Conservation (phyloP, 2,888 invertebrate species). For the Acleris holmiana region DNA sequence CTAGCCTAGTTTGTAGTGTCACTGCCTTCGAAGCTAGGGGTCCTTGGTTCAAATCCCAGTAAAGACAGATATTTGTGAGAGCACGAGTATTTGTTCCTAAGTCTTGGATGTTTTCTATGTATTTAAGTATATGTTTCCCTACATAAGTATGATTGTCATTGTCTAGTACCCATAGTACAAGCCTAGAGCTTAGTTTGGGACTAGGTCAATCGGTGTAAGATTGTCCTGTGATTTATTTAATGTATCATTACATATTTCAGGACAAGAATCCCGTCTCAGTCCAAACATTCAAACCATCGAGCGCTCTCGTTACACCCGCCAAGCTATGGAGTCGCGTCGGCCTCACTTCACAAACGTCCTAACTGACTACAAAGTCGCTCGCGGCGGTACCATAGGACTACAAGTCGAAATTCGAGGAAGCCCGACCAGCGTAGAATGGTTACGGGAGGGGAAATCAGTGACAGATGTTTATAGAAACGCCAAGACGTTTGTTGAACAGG, state of each 20-base stretch:
- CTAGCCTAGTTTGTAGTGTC: no score
- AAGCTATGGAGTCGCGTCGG: constrained; percentile 79
- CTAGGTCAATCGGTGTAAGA: no score
- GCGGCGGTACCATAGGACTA: constrained; percentile 91
- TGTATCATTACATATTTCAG: constrained; percentile 49
- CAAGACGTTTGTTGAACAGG: constrained; percentile 86
- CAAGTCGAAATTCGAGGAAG: constrained; percentile 91
- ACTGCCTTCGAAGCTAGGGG: no score
- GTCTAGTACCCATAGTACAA: no score
- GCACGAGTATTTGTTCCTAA: no score
- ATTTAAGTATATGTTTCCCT: no score
- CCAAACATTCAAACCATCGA: constrained; percentile 66
- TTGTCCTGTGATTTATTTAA: no score
- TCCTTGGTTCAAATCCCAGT: no score
- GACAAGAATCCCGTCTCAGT: constrained; percentile 59
- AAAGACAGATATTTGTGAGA: no score
- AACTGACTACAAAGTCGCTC: constrained; percentile 88
- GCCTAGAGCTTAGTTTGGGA: no score
- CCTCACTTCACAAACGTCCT: constrained; percentile 89
- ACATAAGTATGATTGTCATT: no score
- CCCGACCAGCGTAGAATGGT: constrained; percentile 91
- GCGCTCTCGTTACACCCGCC: constrained; percentile 62
- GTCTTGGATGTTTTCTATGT: no score
- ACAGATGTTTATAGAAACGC: constrained; percentile 85
- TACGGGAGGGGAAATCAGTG: constrained; percentile 86